Evolutionary conservation across 2,797 vertebrate genomes (phyloP), one percentile per base, ranked within the genome.

Genomic region (Danio albolineatus): DNA sequence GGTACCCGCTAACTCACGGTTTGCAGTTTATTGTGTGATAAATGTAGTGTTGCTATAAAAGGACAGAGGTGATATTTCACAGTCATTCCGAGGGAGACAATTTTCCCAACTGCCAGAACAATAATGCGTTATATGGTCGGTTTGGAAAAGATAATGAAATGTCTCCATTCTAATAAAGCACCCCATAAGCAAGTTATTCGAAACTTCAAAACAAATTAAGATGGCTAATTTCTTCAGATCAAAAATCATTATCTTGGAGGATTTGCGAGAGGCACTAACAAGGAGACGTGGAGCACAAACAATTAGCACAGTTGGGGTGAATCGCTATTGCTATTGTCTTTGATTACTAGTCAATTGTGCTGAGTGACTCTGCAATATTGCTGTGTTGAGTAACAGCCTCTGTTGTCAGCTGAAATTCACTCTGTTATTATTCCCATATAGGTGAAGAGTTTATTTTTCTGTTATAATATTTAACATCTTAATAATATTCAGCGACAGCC

Each of bases 281-380:
- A 91, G 89, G 84, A 88, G 83, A 88, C 81, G 87, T 88, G 90
- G 88, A 87, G 85, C 84, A 88, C 90, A 89, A 90, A 88, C 89
- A 91, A 92, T 92, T 92, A 92, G 89, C 91, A 89, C 86, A 92
- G 85, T 87, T 73, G 86, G 88, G 88, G 91, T 89, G 85, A 87
- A 92, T 88, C 90, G 89, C 90, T 73, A 21, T 59, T 80, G 41
- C 28, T 51, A 89, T 92, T 91, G 90, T 85, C 86, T 79, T 80
- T 91, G 91, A 92, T 93, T 93, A 92, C 91, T 91, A 92, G 88
- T 84, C 90, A 92, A 91, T 92, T 90, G 91, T 89, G 87, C 83
- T 89, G 87, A 91, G 91, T 91, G 91, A 92, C 87, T 89, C 86
- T 28, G 75, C 88, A 88, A 90, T 92, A 90, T 87, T 81, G 87